Base-by-base conservation (phyloP, 2,888 invertebrate genomes). In the Orgyia antiqua region DNA sequence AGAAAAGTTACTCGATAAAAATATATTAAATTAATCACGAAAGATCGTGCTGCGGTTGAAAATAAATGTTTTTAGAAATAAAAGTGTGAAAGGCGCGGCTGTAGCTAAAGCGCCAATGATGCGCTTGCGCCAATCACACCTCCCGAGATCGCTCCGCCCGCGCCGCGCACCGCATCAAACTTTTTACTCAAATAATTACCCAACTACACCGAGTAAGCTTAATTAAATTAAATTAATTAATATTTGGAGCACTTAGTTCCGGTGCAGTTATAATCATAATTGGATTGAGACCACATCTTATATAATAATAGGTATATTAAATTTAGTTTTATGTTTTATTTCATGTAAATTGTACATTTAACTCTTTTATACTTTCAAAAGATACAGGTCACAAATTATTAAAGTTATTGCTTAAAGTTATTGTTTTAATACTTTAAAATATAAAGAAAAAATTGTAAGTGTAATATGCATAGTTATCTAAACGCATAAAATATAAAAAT, bases 1-100 rank as follows among this genome's bases (percentile, higher is more conserved):
- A 72, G 71, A 68, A 58, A 63, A 66, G 62, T 57, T 61, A 57
- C 49, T 60, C 59, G 58, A 61, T 72, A 63, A 72, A 71, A 74
- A 74, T 75, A 73, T 77, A 78, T 78, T 76, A 71, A 77, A 82
- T 82, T 82, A 79, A 83, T 77, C 79, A 77, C 63, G 58, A 55
- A 45, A 46, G 63, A 68, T 72, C 76, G 69, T 70, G 70, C 50
- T 41, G 51, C 31, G 59, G 51, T 48, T 60, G 52, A 58, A 59
- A 66, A 67, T 68, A 66, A 64, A 54, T 59, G 56, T 61, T 56
- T 46, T 35, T 55, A 56, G 60, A 59, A 65, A 62, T 58, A 61
- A 64, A 64, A 63, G 58, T 44, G 39, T 53, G 48, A 32, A 50
- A 40, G 47, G 63, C 33, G 47, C 46, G 47, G 35, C 54, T 37